Evolutionary conservation across 2,797 vertebrate species (phyloP), one percentile per base, ranked within the genome.

Genomic region (Megalops cyprinoides): DNA sequence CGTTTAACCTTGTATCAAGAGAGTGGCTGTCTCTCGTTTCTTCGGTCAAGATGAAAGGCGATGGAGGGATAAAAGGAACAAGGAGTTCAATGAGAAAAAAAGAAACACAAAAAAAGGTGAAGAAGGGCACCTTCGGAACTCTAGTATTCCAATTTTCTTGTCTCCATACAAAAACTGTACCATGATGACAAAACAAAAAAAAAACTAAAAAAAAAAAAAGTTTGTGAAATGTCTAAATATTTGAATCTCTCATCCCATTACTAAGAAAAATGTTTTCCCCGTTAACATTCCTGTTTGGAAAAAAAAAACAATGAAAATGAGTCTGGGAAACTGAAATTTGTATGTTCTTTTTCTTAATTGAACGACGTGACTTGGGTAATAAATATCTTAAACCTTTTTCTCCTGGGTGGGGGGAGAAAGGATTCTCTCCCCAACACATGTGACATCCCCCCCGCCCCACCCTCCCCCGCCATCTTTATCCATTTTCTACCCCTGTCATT

Each of bases 171-270:
- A 89, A 90, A 94, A 92, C 89, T 92, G 91, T 93, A 92, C 87
- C 90, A 92, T 90, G 88, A 93, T 91, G 92, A 44, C 34, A 93
- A 90, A 91, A 88, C 79, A 84, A 82, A 82, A 81, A 76, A 91
- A 92, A 88, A 92, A 93, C 93, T 93, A 92, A 86, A 87, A 87
- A 85, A 82, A 92, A 93, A 94, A 94, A 92, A 85, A 86, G 91
- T 94, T 94, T 94, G 94, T 95, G 94, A 94, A 95, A 95, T 94
- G 94, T 95, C 94, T 95, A 92, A 95, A 95, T 95, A 95, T 95
- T 95, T 95, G 92, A 94, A 81, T 78, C 90, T 91, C 88, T 92
- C 93, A 93, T 94, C 87, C 93, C 93, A 95, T 93, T 91, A 92
- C 89, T 91, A 91, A 89, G 90, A 92, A 87, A 91, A 90, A 91